These are phyloP conservation scores for Holothuria scabra DNA, from an alignment of 53 echinoderm and acorn worm species.

Conservation along the genomic window DNA sequence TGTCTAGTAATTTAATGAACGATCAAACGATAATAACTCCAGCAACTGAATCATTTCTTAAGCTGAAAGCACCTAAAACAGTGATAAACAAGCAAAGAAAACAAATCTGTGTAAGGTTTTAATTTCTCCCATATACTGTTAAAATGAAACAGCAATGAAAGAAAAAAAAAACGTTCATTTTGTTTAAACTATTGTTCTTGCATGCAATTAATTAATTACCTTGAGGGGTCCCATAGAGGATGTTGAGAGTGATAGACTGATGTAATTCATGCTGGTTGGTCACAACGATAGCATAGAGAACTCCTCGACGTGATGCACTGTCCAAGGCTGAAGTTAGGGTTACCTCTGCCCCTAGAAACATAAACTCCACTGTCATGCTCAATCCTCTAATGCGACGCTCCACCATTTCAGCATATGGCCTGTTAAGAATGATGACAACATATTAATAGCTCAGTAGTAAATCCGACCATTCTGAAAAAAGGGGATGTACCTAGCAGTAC, in stretches of 20 bases:
- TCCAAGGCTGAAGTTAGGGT: constrained; percentile 83
- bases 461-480: no score
- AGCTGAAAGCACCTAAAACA: no score
- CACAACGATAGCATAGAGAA: constrained; percentile 93
- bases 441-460: no score
- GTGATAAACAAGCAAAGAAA: no score
- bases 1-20: no score
- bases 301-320: constrained; percentile 87
- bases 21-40: no score
- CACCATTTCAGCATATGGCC: constrained; percentile 90
- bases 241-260: constrained; percentile 94
- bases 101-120: background rate
- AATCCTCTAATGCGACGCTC: constrained; percentile 79
- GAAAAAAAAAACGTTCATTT: background rate
- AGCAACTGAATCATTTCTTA: no score
- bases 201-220: constrained; percentile 62
- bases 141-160: background rate
- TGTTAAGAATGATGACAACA: constrained; percentile 8
- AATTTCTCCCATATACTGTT: background rate
- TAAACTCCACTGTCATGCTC: constrained; percentile 75
- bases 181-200: no score
- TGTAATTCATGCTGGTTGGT: constrained; percentile 90
- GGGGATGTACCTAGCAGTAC: no score
- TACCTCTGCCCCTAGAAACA: constrained; percentile 76
- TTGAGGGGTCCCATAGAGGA: constrained; percentile 97